A percentile compares a stretch with the other conserved stretches of the same genome.
These are phyloP conservation scores for Astreopora myriophthalma DNA, from an alignment of 64 coral and sea anemone genomes.

Conservation along the genomic window DNA sequence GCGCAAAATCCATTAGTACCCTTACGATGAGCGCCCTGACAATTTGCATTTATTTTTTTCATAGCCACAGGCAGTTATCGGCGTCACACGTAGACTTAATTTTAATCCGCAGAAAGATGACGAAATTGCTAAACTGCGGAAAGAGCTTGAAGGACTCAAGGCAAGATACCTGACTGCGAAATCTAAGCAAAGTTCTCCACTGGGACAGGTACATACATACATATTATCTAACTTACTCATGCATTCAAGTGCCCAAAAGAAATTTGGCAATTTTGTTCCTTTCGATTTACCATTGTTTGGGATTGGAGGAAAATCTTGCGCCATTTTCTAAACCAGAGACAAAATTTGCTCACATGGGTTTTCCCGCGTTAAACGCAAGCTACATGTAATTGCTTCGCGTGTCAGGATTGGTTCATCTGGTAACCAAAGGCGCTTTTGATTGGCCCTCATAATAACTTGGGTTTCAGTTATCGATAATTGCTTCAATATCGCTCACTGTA, in stretches of 20 bases:
- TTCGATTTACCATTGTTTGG: too few species aligned
- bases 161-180: background rate
- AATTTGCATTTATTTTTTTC: too few species aligned
- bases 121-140: constrained; percentile 54
- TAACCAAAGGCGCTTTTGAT: too few species aligned
- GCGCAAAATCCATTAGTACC: background rate
- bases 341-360: background rate
- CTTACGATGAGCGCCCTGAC: background rate
- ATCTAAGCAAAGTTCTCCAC: background rate
- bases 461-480: too few species aligned
- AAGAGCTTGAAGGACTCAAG: background rate
- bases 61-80: too few species aligned
- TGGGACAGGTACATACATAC: background rate
- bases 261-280: too few species aligned
- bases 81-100: background rate
- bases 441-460: too few species aligned
- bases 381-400: background rate
- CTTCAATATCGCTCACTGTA: too few species aligned
- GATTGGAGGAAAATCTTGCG: background rate
- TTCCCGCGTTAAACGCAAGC: too few species aligned
- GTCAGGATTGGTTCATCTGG: background rate
- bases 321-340: background rate
- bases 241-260: too few species aligned
- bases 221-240: background rate
- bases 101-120: constrained; percentile 68